These are phyloP conservation scores for Patella depressa DNA, from an alignment of 2,888 invertebrate genomes.

Conservation along the genomic window DNA sequence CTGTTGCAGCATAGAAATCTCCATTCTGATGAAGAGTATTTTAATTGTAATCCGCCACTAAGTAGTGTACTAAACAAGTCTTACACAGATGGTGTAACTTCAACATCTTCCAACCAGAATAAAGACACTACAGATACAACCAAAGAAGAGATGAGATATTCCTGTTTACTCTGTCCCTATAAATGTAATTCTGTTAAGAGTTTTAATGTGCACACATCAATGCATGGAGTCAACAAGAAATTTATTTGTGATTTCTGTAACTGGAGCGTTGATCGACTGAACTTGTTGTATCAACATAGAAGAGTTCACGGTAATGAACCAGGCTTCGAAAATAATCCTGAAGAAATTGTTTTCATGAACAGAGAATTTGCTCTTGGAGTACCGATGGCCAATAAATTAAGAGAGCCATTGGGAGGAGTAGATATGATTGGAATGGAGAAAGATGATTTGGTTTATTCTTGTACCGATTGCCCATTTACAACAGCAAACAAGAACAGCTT, in stretches of 20 bases:
- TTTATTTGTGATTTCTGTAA: conserved; percentile 66
- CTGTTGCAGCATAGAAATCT: conserved; percentile 52
- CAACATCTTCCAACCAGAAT: neutral
- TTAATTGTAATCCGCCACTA: conserved; percentile 40
- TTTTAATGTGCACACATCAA: conserved; percentile 56
- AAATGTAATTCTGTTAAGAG: conserved; percentile 53
- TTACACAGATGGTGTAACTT: conserved; percentile 13
- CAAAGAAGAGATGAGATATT: conserved; percentile 36
- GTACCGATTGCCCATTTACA: conserved; percentile 45
- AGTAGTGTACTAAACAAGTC: conserved; percentile 41
- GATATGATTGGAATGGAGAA: conserved; percentile 29
- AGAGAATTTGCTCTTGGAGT: conserved; percentile 54
- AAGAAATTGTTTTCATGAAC: conserved; percentile 54
- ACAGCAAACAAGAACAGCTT: conserved; percentile 43
- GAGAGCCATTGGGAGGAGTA: conserved; percentile 15
- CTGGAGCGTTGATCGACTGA: conserved; percentile 62
- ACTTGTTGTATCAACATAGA: conserved; percentile 61
- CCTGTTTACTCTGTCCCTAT: conserved; percentile 58
- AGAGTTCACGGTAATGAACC: conserved; percentile 53
- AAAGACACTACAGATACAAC: neutral
- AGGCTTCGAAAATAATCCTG: conserved; percentile 48
- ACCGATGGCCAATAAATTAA: neutral
- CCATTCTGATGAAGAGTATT: conserved; percentile 50
- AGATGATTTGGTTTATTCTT: conserved; percentile 40
- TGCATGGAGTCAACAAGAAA: conserved; percentile 57